Conservation (phyloP, 2,797 vertebrate genomes). For the Clarias platycephalus region DNA sequence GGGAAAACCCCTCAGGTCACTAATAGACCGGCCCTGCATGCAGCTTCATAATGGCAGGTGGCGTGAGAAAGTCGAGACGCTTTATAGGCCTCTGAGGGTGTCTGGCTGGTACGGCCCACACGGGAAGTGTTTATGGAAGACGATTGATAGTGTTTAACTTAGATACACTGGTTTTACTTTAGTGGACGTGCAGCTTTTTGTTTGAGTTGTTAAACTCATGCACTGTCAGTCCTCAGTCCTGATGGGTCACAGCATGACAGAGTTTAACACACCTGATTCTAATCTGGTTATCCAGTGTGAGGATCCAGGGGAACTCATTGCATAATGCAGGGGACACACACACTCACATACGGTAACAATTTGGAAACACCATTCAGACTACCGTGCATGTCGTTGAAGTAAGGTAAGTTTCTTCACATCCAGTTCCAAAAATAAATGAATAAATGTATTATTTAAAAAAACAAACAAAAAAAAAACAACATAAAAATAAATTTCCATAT, state of each 20-base stretch:
- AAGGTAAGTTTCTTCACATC: neutral
- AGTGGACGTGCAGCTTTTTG: neutral
- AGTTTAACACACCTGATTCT: neutral
- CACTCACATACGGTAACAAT: too few species aligned
- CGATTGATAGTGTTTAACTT: neutral
- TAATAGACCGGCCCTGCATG: constrained; percentile 41
- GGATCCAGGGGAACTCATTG: too few species aligned
- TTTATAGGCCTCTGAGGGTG: constrained; percentile 27
- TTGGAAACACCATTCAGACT: too few species aligned
- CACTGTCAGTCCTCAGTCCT: too few species aligned
- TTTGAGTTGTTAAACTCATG: neutral
- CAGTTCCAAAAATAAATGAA: neutral
- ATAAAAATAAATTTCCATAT: neutral
- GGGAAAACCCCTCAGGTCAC: constrained; percentile 50
- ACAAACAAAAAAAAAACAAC: neutral
- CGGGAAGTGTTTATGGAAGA: constrained; percentile 20
- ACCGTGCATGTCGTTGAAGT: too few species aligned
- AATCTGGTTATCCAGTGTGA: too few species aligned
- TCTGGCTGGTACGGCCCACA: constrained; percentile 6
- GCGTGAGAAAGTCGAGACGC: constrained; percentile 18
- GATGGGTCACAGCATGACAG: neutral
- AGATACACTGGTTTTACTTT: neutral
- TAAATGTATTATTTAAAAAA: too few species aligned
- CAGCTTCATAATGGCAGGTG: constrained; percentile 16
- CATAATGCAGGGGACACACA: too few species aligned